Percentiles rank a stretch among this genome's conserved stretches.
phyloP scores from a whole-genome alignment of 2,888 invertebrate genomes.

The Bimastos eiseni region DNA sequence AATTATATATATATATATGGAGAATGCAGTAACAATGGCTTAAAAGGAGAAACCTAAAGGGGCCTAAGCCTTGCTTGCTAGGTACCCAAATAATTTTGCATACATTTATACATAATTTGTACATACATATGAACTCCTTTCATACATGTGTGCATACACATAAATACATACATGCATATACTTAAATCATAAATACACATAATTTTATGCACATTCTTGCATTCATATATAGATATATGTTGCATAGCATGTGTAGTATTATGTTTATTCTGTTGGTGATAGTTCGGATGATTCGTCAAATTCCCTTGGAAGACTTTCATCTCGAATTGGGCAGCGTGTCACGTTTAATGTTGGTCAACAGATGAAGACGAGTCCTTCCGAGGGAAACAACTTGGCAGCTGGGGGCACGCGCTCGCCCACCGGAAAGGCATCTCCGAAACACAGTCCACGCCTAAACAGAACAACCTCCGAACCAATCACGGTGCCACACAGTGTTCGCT shows the following conservation, averaged over 20 bases:
- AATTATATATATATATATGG: no score
- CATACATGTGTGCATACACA: no score
- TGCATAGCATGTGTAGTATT: no score
- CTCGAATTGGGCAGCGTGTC: not conserved
- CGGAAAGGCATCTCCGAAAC: slow-evolving; percentile 5
- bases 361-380: not conserved
- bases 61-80: no score
- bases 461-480: not conserved
- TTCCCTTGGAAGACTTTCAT: slow-evolving; percentile 5
- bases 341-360: not conserved
- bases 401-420: not conserved
- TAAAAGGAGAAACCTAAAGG: no score
- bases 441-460: not conserved
- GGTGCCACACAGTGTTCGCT: not conserved
- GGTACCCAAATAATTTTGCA: no score
- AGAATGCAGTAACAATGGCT: no score
- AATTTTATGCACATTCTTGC: not conserved
- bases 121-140: no score
- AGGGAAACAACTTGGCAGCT: not conserved
- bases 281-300: not conserved
- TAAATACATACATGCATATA: not conserved
- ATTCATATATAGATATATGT: no score
- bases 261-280: not conserved
- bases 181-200: no score
- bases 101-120: no score